Base-by-base conservation (phyloP, 2,113 vertebrate genomes). In the Setophaga petechia region DNA sequence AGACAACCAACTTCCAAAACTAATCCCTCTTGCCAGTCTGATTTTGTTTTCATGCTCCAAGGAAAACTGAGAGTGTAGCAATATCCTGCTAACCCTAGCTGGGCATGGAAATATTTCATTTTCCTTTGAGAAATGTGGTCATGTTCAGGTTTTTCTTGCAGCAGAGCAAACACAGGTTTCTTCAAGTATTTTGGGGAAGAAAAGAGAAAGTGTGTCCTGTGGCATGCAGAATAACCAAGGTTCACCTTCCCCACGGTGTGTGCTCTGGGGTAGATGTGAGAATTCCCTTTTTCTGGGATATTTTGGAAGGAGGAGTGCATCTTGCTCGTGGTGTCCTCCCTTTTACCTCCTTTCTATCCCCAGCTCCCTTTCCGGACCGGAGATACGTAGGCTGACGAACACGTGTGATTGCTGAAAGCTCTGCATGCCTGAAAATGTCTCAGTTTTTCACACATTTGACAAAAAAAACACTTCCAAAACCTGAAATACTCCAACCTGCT, bases 401-500 rank as follows among this genome's bases (percentile, higher is more conserved):
- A 93, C 73, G 39, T 89, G 92, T 91, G 74, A 57, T 41, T 85
- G 93, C 82, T 90, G 62, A 92, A 93, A 89, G 68, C 55, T 31
- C 43, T 87, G 52, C 43, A 73, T 62, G 88, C 63, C 94, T 93
- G 88, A 90, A 93, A 94, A 90, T 43, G 88, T 96, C 90, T 88
- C 89, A 74, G 63, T 87, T 96, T 96, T 96, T 95, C 93, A 93
- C 94, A 94, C 86, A 65, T 95, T 87, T 81, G 68, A 90, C 80
- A 90, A 93, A 97, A 95, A 82, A 51, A 23, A 5, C 15, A 41
- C 46, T 93, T 89, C 83, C 86, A 86, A 84, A 95, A 89, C 73
- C 90, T 97, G 86, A 95, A 93, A 94, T 90, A 93, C 73, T 93
- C 86, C 83, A 94, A 92, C 91, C 55, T 96, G 95, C 69, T 89